phyloP scores from a whole-genome alignment of 2,888 invertebrate genomes.

The Dicyrtoma fusca region DNA sequence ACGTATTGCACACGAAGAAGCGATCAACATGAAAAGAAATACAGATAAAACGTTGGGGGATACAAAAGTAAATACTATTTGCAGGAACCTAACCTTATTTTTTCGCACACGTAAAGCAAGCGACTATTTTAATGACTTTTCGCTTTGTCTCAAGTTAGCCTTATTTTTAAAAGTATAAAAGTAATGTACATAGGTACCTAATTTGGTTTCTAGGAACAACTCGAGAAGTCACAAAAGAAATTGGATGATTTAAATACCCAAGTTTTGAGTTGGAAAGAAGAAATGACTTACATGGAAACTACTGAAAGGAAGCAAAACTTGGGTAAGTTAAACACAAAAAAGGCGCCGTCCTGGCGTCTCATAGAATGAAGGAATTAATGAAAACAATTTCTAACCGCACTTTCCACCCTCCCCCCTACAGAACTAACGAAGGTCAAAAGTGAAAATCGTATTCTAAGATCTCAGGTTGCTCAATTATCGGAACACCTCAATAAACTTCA shows the following conservation, averaged over 20 bases:
- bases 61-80: constrained; percentile 24
- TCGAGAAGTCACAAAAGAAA: constrained; percentile 27
- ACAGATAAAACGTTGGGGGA: constrained; percentile 37
- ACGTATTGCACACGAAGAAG: constrained; percentile 39
- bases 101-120: no score
- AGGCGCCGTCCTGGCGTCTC: no score
- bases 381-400: no score
- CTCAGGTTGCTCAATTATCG: constrained; percentile 45
- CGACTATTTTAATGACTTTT: no score
- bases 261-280: constrained; percentile 51
- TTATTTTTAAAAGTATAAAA: no score
- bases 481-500: constrained; percentile 39
- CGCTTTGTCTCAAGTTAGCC: no score
- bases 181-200: not conserved
- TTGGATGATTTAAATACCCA: constrained; percentile 42
- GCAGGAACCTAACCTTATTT: no score
- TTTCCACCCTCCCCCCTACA: constrained; percentile 15
- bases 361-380: no score
- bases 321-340: constrained; percentile 12
- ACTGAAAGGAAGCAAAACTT: constrained; percentile 27
- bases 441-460: constrained; percentile 46
- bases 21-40: constrained; percentile 36
- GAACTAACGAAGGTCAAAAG: constrained; percentile 46
- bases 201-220: constrained; percentile 16
- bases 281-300: constrained; percentile 44